Evolutionary conservation across 1,140 invertebrate genomes (phyloP), one percentile per base, ranked within the genome.

Genomic region (Diabrotica virgifera): DNA sequence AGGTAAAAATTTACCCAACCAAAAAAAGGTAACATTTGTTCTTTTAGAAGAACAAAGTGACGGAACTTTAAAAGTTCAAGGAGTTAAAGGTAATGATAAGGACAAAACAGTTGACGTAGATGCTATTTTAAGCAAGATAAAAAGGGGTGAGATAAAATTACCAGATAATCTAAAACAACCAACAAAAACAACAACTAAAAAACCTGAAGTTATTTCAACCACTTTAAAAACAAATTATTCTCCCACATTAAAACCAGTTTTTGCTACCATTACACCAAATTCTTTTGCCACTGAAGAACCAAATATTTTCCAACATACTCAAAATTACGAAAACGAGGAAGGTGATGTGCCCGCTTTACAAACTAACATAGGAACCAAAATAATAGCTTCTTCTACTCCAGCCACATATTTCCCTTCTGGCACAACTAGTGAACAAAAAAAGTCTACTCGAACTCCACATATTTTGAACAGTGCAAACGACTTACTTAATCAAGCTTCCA

Each of bases 11-110:
- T 70, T 88, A n/a, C 83, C 86, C 5, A 81, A 84, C 69, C 86
- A 89, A 63, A 93, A 92, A 77, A 92, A 92, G 74, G 90, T 92
- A 0, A 93, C 91, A 0, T 93, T 93, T 70, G 91, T 93, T 5
- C 88, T 93, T 38, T 79, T 93, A 11, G 91, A 93, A 78, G 91
- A 93, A 72, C 91, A 93, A 76, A 83, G 87, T 1, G 91, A 93
- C 72, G 91, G 91, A 36, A 89, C 87, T 52, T 90, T 89, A 56
- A 92, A 92, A 79, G 90, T 93, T 2, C 89, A 91, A 76, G 90
- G 89, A 4, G 86, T 92, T 0, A 85, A 87, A 81, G 87, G 87
- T 6, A 89, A 86, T 71, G 84, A 83, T 2, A 78, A 78, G 63
- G 87, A 89, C 63, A 88, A 90, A 73, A 83, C 85, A 5, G 80